A percentile compares a stretch with the other conserved stretches of the same genome.
These are phyloP conservation scores for Lumbricus terrestris DNA, from an alignment of 2,888 invertebrate species.

Conservation along the genomic window DNA sequence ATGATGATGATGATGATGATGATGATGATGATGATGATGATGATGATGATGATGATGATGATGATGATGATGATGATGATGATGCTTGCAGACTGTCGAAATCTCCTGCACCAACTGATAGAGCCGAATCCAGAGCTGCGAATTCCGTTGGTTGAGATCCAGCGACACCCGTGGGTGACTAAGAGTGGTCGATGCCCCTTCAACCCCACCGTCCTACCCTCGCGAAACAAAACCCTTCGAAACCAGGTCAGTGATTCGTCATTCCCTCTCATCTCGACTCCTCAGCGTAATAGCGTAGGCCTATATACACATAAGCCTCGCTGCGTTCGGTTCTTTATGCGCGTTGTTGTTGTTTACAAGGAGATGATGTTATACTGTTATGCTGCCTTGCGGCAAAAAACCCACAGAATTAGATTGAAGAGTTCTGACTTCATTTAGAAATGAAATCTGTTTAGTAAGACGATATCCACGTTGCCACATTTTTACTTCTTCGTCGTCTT, in stretches of 20 bases:
- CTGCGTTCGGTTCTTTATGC: too few relatives aligned
- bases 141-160: slow-evolving; percentile 53
- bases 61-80: too few relatives aligned
- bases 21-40: too few relatives aligned
- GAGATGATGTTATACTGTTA: too few relatives aligned
- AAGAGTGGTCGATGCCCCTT: slow-evolving; percentile 51
- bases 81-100: slow-evolving; percentile 49
- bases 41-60: too few relatives aligned
- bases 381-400: too few relatives aligned
- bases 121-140: slow-evolving; percentile 55
- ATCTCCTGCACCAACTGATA: slow-evolving; percentile 54
- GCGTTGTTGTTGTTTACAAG: too few relatives aligned
- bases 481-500: background rate
- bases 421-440: too few relatives aligned
- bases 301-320: too few relatives aligned
- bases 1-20: too few relatives aligned
- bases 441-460: background rate
- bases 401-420: too few relatives aligned
- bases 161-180: slow-evolving; percentile 56
- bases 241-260: slow-evolving; percentile 47
- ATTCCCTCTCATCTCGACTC: background rate
- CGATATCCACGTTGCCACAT: background rate
- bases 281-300: too few relatives aligned
- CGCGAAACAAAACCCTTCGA: slow-evolving; percentile 50
- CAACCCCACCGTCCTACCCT: slow-evolving; percentile 50